These are phyloP conservation scores for Condylostylus longicornis DNA, from an alignment of 1,140 invertebrate species.

Conservation along the genomic window DNA sequence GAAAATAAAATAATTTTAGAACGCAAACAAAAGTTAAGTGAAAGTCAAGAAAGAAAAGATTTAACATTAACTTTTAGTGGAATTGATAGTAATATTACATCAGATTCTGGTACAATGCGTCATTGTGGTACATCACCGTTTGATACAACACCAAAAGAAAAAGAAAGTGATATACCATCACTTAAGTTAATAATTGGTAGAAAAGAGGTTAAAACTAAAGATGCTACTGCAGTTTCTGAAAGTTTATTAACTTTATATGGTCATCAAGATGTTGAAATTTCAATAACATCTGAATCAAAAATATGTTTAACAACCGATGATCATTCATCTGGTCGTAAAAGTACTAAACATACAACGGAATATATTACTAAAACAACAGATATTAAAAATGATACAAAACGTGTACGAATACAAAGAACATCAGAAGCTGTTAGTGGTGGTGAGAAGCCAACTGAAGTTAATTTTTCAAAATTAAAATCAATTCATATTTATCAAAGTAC, in stretches of 20 bases:
- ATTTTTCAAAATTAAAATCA: constrained; percentile 35
- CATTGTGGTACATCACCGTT: constrained; percentile 32
- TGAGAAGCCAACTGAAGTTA: constrained; percentile 35
- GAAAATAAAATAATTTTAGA: too few species aligned
- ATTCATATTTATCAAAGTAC: constrained; percentile 33
- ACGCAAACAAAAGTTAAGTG: too few species aligned
- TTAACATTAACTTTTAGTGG: not conserved
- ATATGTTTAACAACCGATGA: constrained; percentile 32
- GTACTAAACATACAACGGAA: not conserved
- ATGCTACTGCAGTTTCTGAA: constrained; percentile 35
- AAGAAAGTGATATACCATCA: constrained; percentile 18
- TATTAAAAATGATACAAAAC: not conserved
- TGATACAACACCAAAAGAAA: constrained; percentile 7
- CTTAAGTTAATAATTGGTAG: constrained; percentile 36
- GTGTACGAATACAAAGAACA: constrained; percentile 27
- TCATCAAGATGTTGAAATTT: constrained; percentile 35
- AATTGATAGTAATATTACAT: too few species aligned
- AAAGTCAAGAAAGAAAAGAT: too few species aligned
- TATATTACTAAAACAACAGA: not conserved
- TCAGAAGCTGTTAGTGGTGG: constrained; percentile 11
- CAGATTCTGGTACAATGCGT: not conserved
- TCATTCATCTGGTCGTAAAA: not conserved
- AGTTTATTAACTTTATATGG: constrained; percentile 35
- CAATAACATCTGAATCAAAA: constrained; percentile 36
- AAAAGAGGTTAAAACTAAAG: constrained; percentile 36